Conservation (phyloP, 2,888 invertebrate genomes). For the Eupithecia inturbata region DNA sequence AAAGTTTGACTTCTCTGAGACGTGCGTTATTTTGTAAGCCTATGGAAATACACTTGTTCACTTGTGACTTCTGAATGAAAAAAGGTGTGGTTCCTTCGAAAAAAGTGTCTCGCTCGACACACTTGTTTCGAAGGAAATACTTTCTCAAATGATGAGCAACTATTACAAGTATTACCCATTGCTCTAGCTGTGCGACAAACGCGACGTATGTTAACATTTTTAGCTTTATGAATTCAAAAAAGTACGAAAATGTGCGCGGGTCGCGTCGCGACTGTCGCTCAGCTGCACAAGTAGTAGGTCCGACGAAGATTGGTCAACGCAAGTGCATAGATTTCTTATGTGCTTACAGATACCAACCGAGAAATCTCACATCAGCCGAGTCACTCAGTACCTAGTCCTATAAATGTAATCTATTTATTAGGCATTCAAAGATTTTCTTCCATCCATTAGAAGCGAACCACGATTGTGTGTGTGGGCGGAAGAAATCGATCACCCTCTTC, state of each 20-base stretch:
- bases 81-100: constrained; percentile 2
- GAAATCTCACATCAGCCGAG: not conserved
- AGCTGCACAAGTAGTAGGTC: not conserved
- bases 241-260: not conserved
- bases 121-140: not conserved
- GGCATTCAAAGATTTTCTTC: not conserved
- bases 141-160: not conserved
- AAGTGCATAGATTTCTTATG: not conserved
- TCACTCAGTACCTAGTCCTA: not conserved
- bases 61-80: not conserved
- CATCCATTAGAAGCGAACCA: not conserved
- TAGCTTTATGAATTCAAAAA: not conserved
- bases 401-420: not conserved
- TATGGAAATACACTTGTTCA: no score
- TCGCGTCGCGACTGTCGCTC: not conserved
- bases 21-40: no score
- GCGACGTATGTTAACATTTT: not conserved
- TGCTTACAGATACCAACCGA: not conserved
- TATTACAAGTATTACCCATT: not conserved
- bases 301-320: not conserved
- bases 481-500: not conserved
- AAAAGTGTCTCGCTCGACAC: no score
- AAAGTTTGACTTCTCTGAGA: no score
- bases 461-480: not conserved
- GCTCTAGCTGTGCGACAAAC: not conserved